Evolutionary conservation across 2,888 invertebrate genomes (phyloP), one percentile per base, ranked within the genome.

Genomic region (Amitus sp.): DNA sequence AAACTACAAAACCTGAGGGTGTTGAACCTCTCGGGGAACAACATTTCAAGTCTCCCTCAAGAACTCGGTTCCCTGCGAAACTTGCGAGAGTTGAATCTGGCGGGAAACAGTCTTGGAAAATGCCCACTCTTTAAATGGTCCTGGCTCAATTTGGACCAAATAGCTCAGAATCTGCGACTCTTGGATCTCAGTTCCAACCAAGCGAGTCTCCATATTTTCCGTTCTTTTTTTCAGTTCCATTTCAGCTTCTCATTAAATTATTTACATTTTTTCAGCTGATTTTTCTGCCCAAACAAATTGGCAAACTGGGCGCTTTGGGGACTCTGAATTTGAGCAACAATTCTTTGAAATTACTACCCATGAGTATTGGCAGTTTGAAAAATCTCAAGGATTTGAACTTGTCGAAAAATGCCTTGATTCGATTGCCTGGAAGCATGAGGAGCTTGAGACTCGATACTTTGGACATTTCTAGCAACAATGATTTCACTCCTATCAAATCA

Each of bases 21-120:
- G 39, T 83, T 94, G 45, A 88, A 93, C 83, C 80, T 94, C 56
- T 88, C 89, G 61, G 83, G 88, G 56, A 94, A 94, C 84, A 85
- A 85, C 62, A 86, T 94, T 47, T 87, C 86, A 61, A 87, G 84
- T 73, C 81, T 94, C 47, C 94, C 94, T 1, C 82, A 84, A 12
- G 91, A 90, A 75, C 78, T 94, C 65, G 90, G 89, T 69, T 82
- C 84, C 1, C 83, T 93, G 73, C 84, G 86, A 0, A 85, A 83
- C 71, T 77, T 94, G 47, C 83, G 81, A 58, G 88, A 89, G 72
- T 75, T 94, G 7, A 84, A 87, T 77, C 70, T 93, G 17, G 84
- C 87, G 0, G 84, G 87, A 55, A 94, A 94, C 82, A 78, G 82
- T 40, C 82, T 94, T 23, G 88, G 89, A 13, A 85, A 84, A 59